phyloP scores from a whole-genome alignment of 2,797 vertebrate genomes.

The Hypotaenidia philippensis region DNA sequence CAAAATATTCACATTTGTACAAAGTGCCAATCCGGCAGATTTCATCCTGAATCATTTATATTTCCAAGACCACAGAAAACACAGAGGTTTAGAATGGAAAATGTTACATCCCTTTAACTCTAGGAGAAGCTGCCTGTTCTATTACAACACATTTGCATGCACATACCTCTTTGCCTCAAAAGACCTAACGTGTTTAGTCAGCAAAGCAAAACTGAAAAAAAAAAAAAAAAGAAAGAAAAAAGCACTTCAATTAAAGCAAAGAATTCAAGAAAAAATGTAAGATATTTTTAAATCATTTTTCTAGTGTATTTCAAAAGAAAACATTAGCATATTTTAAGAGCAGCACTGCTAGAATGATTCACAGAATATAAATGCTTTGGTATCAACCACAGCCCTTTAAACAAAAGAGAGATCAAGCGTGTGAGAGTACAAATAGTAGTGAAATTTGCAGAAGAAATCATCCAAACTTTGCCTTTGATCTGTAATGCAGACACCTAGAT shows the following conservation, averaged over 20 bases:
- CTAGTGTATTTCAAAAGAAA: slow-evolving; percentile 64
- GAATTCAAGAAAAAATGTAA: slow-evolving; percentile 39
- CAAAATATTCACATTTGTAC: slow-evolving; percentile 58
- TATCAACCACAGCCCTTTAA: slow-evolving; percentile 17
- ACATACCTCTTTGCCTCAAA: slow-evolving; percentile 37
- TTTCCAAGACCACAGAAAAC: slow-evolving; percentile 54
- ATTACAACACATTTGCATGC: background rate
- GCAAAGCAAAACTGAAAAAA: background rate
- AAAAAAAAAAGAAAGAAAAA: background rate
- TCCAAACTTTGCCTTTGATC: slow-evolving; percentile 28
- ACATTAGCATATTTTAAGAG: slow-evolving; percentile 60
- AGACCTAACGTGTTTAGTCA: slow-evolving; percentile 34
- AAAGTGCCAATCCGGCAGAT: background rate
- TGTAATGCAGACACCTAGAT: background rate
- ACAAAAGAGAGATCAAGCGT: slow-evolving; percentile 39
- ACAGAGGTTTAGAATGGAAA: slow-evolving; percentile 50
- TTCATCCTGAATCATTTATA: slow-evolving; percentile 60
- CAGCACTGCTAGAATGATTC: background rate
- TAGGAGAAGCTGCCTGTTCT: slow-evolving; percentile 24
- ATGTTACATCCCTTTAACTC: slow-evolving; percentile 6
- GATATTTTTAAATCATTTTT: slow-evolving; percentile 43
- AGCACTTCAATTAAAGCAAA: background rate
- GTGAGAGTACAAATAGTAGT: slow-evolving; percentile 2
- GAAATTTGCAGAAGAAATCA: slow-evolving; percentile 5
- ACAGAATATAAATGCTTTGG: background rate